Evolutionary conservation across 2,888 invertebrate genomes (phyloP).

Genomic region (Cheilosia pagana): DNA sequence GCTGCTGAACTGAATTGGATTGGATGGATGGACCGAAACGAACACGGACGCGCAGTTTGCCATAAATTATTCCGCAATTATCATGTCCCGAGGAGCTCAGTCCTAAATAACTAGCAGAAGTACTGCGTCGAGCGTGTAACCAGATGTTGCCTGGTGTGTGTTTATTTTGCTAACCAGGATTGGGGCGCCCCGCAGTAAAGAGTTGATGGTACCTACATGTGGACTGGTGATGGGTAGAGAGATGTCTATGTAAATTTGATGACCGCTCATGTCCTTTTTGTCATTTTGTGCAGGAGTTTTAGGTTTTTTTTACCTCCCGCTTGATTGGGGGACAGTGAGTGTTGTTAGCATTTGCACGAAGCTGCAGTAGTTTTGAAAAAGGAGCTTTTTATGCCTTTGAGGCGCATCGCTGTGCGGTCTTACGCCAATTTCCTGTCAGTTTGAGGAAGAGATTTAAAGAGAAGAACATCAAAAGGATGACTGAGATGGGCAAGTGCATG

Average conservation of each 20-base stretch:
- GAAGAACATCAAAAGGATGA: no score
- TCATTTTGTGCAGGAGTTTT: constrained; percentile 21
- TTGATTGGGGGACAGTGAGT: neutral
- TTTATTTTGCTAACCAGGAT: constrained; percentile 38
- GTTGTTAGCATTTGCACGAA: no score
- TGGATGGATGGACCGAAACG: constrained; percentile 71
- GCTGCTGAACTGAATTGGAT: constrained; percentile 67
- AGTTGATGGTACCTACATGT: constrained; percentile 8
- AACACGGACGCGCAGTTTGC: constrained; percentile 64
- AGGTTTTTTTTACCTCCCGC: neutral
- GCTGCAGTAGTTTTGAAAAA: neutral
- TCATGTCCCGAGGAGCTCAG: constrained; percentile 62
- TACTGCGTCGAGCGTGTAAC: constrained; percentile 37
- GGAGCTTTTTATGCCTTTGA: no score
- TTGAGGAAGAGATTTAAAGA: neutral
- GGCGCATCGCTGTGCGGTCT: no score
- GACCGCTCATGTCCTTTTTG: constrained; percentile 26
- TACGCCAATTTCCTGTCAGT: no score
- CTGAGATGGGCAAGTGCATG: no score
- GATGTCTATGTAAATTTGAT: constrained; percentile 29
- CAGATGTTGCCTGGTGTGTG: constrained; percentile 58
- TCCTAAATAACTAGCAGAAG: constrained; percentile 42
- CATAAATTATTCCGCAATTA: constrained; percentile 74
- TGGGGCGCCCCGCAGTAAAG: constrained; percentile 61
- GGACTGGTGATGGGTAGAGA: no score